Evolutionary conservation across 2,888 invertebrate species (phyloP).

Genomic region (Anoncus sp.): DNA sequence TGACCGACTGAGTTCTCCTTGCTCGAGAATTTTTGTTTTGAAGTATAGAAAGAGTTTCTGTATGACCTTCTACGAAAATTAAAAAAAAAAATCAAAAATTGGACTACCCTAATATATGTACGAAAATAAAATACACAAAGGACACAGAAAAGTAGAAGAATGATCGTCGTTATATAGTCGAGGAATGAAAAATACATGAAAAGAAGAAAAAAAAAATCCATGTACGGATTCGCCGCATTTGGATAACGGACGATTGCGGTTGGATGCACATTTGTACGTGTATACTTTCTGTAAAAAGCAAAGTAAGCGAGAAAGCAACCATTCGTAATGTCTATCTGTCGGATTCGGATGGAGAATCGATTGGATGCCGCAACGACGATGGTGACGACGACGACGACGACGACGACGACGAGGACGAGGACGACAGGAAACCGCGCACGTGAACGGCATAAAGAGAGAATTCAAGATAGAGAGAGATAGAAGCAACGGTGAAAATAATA

Average conservation of each 20-base stretch:
- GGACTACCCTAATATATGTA: no score
- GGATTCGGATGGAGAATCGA: constrained; percentile 65
- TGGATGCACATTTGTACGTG: constrained; percentile 25
- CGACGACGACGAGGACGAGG: constrained; percentile 50
- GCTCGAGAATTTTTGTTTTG: no score
- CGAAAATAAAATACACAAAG: neutral
- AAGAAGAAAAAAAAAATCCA: constrained; percentile 4
- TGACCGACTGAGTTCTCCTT: no score
- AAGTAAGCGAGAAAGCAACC: neutral
- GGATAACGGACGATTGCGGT: constrained; percentile 42
- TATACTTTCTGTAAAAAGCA: no score
- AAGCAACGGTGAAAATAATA: constrained; percentile 62
- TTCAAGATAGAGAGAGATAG: constrained; percentile 25
- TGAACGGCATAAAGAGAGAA: constrained; percentile 69
- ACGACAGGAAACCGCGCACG: constrained; percentile 70
- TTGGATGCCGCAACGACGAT: constrained; percentile 66
- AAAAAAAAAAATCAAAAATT: no score
- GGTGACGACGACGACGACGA: constrained; percentile 48
- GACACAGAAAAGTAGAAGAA: neutral
- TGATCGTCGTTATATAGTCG: neutral
- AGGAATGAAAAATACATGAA: constrained; percentile 7
- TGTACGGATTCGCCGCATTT: constrained; percentile 46
- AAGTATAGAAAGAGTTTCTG: no score
- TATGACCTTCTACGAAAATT: no score
- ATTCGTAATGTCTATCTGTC: constrained; percentile 24